Percentiles rank a stretch among this genome's conserved stretches.
phyloP scores from a whole-genome alignment of 2,113 vertebrate species.

The Vidua chalybeata region DNA sequence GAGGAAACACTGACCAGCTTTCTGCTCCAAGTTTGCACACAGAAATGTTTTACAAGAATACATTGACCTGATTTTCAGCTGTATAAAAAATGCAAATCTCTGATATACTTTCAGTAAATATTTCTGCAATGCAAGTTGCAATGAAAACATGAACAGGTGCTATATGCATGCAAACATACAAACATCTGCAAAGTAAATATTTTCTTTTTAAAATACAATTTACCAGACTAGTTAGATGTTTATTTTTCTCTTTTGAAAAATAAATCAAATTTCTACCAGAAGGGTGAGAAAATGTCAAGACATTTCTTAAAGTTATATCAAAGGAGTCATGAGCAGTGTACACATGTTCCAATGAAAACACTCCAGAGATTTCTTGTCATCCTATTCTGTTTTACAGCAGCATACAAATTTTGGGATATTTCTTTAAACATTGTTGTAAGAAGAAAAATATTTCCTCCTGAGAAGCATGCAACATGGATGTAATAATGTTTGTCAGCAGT shows the following conservation, averaged over 20 bases:
- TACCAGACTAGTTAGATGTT: background rate
- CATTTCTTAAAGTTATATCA: background rate
- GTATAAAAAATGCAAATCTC: background rate
- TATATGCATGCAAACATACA: background rate
- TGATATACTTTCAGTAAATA: background rate
- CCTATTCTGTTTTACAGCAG: background rate
- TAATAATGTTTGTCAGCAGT: background rate
- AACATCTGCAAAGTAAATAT: background rate
- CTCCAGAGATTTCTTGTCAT: background rate
- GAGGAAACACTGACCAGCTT: background rate
- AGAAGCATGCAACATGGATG: rapidly evolving
- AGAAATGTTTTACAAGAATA: background rate
- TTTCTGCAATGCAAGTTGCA: background rate
- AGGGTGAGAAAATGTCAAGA: background rate
- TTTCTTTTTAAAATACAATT: background rate
- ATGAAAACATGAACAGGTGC: background rate
- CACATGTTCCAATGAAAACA: background rate
- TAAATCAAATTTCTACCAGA: background rate
- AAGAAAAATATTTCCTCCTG: background rate
- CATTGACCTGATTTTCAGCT: background rate
- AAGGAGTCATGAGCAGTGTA: background rate
- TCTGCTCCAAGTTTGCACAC: background rate
- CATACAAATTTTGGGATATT: background rate
- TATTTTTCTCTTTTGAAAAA: background rate
- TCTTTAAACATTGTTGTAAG: background rate